phyloP scores from a whole-genome alignment of 2,113 vertebrate species.

The Excalfactoria chinensis region DNA sequence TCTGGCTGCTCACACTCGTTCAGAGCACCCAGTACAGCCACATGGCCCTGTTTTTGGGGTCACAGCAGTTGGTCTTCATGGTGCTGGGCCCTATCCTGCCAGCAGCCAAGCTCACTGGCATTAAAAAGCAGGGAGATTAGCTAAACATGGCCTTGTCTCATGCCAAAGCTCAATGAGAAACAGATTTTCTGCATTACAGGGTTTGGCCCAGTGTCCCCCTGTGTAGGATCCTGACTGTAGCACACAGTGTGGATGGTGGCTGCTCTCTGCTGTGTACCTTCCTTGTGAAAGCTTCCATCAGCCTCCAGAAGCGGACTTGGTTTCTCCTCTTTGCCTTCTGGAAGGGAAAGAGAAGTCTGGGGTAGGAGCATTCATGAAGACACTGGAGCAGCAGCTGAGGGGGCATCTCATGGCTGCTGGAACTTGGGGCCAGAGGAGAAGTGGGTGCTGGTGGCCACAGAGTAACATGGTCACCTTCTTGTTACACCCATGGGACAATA shows the following conservation, averaged over 20 bases:
- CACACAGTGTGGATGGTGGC: neutral
- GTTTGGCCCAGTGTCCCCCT: neutral
- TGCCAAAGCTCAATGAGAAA: neutral
- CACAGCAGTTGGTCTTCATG: neutral
- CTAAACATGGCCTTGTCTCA: neutral
- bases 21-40: rapidly evolving
- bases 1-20: rapidly evolving
- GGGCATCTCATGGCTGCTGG: neutral
- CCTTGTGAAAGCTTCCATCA: neutral
- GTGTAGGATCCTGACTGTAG: neutral
- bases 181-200: neutral
- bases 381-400: neutral
- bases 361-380: neutral
- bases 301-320: neutral
- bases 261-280: neutral
- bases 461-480: neutral
- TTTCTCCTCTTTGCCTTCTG: neutral
- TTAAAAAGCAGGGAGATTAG: neutral
- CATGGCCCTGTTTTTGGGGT: neutral
- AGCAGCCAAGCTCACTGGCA: neutral
- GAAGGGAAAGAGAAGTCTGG: neutral
- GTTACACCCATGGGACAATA: neutral
- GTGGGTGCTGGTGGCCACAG: neutral
- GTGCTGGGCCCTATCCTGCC: neutral
- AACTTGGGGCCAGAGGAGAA: neutral